These are phyloP conservation scores for Coilia nasus DNA, from an alignment of 2,797 vertebrate species.

Conservation along the genomic window DNA sequence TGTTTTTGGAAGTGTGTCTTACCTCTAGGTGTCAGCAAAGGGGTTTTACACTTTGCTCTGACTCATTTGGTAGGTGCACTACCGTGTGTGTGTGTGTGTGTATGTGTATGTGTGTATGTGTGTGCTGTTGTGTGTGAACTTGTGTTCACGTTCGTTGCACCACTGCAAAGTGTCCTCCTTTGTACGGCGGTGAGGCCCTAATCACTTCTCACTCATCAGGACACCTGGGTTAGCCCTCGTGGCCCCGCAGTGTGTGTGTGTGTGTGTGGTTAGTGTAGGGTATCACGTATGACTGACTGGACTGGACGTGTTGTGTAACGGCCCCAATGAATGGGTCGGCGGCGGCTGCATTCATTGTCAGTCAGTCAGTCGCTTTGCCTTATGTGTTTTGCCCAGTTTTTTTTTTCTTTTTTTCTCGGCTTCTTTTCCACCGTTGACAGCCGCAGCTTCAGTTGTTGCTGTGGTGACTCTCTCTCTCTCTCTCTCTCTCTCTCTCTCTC, in stretches of 20 bases:
- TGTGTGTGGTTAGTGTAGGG: constrained; percentile 48
- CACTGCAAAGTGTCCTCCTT: neutral
- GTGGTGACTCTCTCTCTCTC: constrained; percentile 27
- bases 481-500: too few relatives aligned
- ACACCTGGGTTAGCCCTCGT: constrained; percentile 42
- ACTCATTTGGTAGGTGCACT: constrained; percentile 39
- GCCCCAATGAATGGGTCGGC: constrained; percentile 34
- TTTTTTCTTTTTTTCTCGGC: neutral
- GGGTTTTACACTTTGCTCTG: constrained; percentile 53
- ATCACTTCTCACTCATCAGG: constrained; percentile 51
- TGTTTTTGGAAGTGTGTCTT: constrained; percentile 36
- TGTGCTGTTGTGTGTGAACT: too few relatives aligned
- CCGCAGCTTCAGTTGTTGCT: constrained; percentile 36
- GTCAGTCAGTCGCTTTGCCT: neutral
- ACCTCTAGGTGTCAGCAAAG: constrained; percentile 79
- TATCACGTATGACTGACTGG: constrained; percentile 47
- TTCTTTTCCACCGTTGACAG: constrained; percentile 7
- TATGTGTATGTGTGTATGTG: too few relatives aligned
- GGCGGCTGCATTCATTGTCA: constrained; percentile 31
- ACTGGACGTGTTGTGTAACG: constrained; percentile 47
- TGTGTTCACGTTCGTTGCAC: neutral
- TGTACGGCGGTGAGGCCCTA: constrained; percentile 34
- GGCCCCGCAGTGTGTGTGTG: constrained; percentile 27
- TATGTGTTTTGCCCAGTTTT: neutral
- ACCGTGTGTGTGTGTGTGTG: neutral